Base-by-base conservation (phyloP, 2,113 vertebrate species). In the Progne subis region DNA sequence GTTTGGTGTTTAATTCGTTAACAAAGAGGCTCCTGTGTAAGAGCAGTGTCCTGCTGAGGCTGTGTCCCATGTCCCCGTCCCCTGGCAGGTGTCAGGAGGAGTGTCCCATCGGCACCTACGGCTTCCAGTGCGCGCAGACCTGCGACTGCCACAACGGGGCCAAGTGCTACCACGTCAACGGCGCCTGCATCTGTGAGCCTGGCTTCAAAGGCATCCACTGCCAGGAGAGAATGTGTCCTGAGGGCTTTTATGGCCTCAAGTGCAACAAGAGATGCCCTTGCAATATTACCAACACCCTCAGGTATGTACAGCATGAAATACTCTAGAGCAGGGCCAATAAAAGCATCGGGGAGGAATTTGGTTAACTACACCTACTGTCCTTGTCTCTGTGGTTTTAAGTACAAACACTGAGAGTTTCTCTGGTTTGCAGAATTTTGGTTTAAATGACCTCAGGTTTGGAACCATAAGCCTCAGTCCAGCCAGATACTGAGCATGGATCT, bases 121-220 rank as follows among this genome's bases (percentile, higher is more conserved):
- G 99, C 68, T 98, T 98, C 50, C 98, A 98, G 96, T 99, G 99
- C 88, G 94, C 98, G 0, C 98, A 99, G n/a, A 98, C 80, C 80
- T 99, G 99, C 5, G 98, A 99, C 98, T 99, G 99, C 90, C 98
- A 98, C 76, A 99, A 99, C 4, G 98, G 99, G 26, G 99, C 99
- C 28, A 99, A 98, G 96, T 99, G 99, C 93, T 99, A 99, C 6
- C 99, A 99, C 25, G 98, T 99, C 96, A 99, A 98, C 0, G 99
- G 99, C 1, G 98, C 98, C 1, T 99, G 99, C 41, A 95, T 99
- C 82, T 99, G 99, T 55, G 98, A 99, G 63, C 99, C 98, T 0
- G 99, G 99, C 53, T 99, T 99, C 97, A 99, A 99, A 96, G 99
- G 99, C 7, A 98, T 98, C 2, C 98, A 98, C 93, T 99, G 99